phyloP scores from a whole-genome alignment of 2,797 vertebrate genomes.

The Leucoraja ocellata region DNA sequence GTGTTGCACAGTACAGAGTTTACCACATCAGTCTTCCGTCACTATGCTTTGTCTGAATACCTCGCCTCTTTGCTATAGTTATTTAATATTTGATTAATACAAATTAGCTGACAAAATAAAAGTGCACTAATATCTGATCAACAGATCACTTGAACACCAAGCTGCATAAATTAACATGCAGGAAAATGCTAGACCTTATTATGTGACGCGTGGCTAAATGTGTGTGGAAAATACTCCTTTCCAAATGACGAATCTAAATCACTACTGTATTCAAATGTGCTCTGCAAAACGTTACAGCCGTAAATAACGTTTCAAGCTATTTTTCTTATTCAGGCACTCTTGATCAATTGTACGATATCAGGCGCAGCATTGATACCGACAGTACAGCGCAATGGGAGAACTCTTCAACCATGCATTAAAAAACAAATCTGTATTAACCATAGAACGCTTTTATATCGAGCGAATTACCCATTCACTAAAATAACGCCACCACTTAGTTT shows the following conservation, averaged over 20 bases:
- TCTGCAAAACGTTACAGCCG: not conserved
- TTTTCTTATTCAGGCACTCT: not conserved
- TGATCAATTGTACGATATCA: not conserved
- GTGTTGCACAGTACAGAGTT: not conserved
- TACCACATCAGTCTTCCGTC: no score
- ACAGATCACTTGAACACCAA: not conserved
- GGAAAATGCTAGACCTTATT: not conserved
- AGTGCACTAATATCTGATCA: not conserved
- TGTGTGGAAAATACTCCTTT: not conserved
- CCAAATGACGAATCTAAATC: not conserved
- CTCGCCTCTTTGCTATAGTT: no score
- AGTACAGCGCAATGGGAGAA: not conserved
- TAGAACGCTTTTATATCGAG: not conserved
- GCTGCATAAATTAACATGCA: not conserved
- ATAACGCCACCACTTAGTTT: not conserved
- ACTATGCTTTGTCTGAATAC: not conserved
- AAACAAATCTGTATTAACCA: not conserved
- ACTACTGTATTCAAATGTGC: no score
- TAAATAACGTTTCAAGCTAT: not conserved
- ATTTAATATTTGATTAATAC: not conserved
- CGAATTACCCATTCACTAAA: not conserved
- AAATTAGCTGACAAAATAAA: not conserved
- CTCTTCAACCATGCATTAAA: no score
- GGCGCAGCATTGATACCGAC: not conserved
- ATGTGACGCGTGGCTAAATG: not conserved